Percentiles rank a stretch among this genome's conserved stretches.
phyloP scores from a whole-genome alignment of 1,140 invertebrate species.

The Zaprionus kolodkinae region DNA sequence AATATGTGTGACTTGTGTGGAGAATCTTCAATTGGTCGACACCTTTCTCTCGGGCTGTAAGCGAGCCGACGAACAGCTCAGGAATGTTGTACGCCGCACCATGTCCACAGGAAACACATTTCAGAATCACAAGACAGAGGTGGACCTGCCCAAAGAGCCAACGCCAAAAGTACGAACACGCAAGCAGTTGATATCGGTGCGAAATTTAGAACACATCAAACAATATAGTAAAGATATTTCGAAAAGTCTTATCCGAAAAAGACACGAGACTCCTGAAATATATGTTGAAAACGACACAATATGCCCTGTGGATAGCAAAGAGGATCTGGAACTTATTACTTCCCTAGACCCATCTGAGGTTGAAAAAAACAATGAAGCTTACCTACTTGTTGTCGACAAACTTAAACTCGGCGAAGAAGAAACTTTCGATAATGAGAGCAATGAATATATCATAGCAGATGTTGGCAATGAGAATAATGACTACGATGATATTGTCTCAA shows the following conservation, averaged over 20 bases:
- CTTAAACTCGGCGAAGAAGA: slow-evolving; percentile 4
- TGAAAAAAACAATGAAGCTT: slow-evolving; percentile 4
- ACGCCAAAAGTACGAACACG: slow-evolving; percentile 4
- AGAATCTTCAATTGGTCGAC: slow-evolving; percentile 43
- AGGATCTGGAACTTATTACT: not conserved
- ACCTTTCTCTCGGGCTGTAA: slow-evolving; percentile 56
- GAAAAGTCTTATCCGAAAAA: not conserved
- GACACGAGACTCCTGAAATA: not conserved
- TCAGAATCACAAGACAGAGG: not conserved
- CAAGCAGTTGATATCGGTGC: slow-evolving; percentile 38
- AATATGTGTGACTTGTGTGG: slow-evolving; percentile 60
- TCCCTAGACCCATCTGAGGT: not conserved
- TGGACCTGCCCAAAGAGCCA: not conserved
- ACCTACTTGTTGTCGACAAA: slow-evolving; percentile 32
- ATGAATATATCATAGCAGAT: slow-evolving; percentile 22
- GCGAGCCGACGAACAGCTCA: slow-evolving; percentile 52
- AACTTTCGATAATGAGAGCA: slow-evolving; percentile 9
- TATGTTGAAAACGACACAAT: not conserved
- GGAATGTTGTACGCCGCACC: slow-evolving; percentile 54
- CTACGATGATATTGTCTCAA: not conserved
- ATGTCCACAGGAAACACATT: slow-evolving; percentile 53
- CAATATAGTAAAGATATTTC: not conserved
- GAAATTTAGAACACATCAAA: slow-evolving; percentile 1
- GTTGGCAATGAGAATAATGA: slow-evolving; percentile 14
- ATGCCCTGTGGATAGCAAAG: not conserved